Conservation (phyloP, 2,797 vertebrate genomes). For the Botia kubotai region DNA sequence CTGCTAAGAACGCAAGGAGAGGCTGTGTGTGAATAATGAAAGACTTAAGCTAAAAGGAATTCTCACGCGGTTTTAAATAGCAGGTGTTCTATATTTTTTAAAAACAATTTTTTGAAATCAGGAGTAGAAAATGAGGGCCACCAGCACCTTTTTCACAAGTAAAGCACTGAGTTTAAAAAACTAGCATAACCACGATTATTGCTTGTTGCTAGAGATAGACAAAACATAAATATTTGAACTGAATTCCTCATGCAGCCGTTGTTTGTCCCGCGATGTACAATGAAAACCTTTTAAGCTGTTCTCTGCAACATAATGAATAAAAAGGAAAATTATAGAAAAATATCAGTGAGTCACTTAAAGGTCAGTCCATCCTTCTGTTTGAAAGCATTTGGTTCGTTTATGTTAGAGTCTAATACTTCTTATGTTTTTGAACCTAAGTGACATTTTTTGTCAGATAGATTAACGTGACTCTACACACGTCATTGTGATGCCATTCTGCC, state of each 20-base stretch:
- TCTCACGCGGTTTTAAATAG: constrained; percentile 3
- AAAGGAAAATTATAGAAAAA: background rate
- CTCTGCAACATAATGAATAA: background rate
- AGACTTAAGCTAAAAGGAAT: constrained; percentile 17
- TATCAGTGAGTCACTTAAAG: background rate
- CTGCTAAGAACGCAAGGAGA: constrained; percentile 5
- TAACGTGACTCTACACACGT: background rate
- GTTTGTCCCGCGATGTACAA: background rate
- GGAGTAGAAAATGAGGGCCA: background rate
- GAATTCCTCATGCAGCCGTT: background rate
- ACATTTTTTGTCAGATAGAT: background rate
- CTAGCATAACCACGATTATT: background rate
- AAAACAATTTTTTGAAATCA: background rate
- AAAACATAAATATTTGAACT: background rate
- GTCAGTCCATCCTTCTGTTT: background rate
- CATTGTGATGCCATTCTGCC: background rate
- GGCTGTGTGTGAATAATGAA: constrained; percentile 7
- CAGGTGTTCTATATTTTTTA: background rate
- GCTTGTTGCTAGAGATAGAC: background rate
- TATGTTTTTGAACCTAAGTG: background rate
- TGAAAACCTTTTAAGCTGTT: background rate
- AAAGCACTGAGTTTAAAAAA: background rate
- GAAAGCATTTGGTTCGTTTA: background rate
- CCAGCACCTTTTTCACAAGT: too few species aligned
- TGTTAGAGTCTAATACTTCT: background rate